These are phyloP conservation scores for Eumacrocentrus americanus DNA, from an alignment of 2,888 invertebrate species.

Conservation along the genomic window DNA sequence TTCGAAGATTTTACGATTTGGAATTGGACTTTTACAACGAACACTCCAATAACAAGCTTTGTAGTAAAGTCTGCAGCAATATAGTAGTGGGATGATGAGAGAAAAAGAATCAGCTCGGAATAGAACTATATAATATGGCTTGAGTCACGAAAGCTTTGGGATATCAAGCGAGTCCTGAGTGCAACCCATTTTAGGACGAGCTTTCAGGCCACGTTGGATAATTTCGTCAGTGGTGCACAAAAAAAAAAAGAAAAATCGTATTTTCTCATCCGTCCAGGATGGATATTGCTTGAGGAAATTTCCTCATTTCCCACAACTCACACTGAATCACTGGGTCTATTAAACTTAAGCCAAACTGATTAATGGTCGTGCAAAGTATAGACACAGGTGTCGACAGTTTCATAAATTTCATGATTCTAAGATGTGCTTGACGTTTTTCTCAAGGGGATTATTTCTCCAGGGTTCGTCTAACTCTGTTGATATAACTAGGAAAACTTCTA, in stretches of 20 bases:
- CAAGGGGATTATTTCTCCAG: neutral
- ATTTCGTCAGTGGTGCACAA: conserved; percentile 1
- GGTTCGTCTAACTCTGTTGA: neutral
- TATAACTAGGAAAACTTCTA: neutral
- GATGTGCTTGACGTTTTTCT: neutral
- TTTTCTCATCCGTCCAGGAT: neutral
- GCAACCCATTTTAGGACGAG: neutral
- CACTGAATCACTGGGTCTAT: neutral
- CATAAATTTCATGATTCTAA: neutral
- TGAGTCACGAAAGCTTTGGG: neutral
- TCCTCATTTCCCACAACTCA: neutral
- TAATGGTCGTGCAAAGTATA: conserved; percentile 6
- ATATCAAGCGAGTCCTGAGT: neutral
- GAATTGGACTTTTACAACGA: neutral
- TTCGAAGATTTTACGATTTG: conserved; percentile 2
- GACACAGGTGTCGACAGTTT: neutral
- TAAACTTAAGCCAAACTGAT: conserved; percentile 8
- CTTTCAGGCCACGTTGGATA: conserved; percentile 6
- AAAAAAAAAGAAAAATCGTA: neutral
- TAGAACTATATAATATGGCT: neutral
- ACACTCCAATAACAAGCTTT: conserved; percentile 16
- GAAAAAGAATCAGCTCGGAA: too few species aligned
- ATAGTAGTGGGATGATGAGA: too few species aligned
- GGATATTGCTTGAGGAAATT: neutral
- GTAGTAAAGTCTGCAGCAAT: neutral